Evolutionary conservation across 2,797 vertebrate species (phyloP).

Genomic region (Hipposideros larvatus): DNA sequence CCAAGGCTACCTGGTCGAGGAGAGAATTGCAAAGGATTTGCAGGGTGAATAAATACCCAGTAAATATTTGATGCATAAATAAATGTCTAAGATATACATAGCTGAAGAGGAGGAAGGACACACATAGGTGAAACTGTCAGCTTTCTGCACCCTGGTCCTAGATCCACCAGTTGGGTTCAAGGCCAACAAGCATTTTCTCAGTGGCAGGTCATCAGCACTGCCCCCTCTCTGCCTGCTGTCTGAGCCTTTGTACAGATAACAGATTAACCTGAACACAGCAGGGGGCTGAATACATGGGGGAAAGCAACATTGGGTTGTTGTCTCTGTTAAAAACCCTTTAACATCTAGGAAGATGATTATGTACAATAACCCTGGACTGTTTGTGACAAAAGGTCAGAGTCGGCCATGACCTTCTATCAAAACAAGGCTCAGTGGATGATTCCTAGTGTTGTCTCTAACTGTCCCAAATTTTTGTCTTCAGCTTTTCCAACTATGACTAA

Average conservation of each 20-base stretch:
- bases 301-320: neutral
- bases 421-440: neutral
- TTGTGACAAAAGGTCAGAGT: slow-evolving; percentile 5
- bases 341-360: neutral
- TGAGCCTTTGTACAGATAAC: neutral
- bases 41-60: neutral
- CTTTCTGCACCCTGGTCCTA: neutral
- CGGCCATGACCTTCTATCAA: neutral
- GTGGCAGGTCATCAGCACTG: rapidly evolving
- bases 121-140: neutral
- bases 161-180: neutral
- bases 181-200: neutral
- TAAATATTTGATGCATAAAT: neutral
- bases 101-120: neutral
- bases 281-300: neutral
- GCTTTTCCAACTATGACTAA: neutral
- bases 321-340: neutral
- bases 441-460: neutral
- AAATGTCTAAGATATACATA: neutral
- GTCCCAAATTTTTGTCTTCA: neutral
- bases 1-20: neutral
- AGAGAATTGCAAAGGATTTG: neutral
- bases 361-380: neutral
- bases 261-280: neutral
- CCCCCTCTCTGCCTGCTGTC: neutral